phyloP scores from a whole-genome alignment of 2,113 vertebrate genomes.

The Erythrocebus patas region DNA sequence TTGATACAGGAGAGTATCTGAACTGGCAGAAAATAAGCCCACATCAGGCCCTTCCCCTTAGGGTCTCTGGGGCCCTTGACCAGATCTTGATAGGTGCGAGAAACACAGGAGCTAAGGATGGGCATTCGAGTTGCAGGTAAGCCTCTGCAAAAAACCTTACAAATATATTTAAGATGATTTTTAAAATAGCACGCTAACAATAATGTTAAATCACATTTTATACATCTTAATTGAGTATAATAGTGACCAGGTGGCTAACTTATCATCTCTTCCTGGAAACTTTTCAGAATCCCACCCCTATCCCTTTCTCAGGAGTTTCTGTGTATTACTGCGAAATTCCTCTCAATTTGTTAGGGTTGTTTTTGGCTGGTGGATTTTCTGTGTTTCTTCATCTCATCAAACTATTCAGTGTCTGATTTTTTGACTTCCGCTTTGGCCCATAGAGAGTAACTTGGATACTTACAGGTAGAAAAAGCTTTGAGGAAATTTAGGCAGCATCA shows the following conservation, averaged over 20 bases:
- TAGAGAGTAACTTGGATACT: not conserved
- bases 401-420: not conserved
- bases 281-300: not conserved
- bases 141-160: not conserved
- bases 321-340: not conserved
- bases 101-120: not conserved
- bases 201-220: not conserved
- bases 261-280: not conserved
- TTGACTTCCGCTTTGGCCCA: not conserved
- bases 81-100: not conserved
- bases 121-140: not conserved
- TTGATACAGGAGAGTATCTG: not conserved
- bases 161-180: not conserved
- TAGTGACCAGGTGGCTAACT: not conserved
- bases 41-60: not conserved
- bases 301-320: too few species aligned
- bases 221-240: not conserved
- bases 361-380: not conserved
- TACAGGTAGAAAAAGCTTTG: not conserved
- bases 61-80: not conserved
- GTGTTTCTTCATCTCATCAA: not conserved
- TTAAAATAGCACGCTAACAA: not conserved
- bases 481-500: not conserved
- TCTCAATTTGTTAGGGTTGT: not conserved
- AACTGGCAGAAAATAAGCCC: not conserved